phyloP scores from a whole-genome alignment of 2,888 invertebrate species.

The Tetheella fluctuosa region DNA sequence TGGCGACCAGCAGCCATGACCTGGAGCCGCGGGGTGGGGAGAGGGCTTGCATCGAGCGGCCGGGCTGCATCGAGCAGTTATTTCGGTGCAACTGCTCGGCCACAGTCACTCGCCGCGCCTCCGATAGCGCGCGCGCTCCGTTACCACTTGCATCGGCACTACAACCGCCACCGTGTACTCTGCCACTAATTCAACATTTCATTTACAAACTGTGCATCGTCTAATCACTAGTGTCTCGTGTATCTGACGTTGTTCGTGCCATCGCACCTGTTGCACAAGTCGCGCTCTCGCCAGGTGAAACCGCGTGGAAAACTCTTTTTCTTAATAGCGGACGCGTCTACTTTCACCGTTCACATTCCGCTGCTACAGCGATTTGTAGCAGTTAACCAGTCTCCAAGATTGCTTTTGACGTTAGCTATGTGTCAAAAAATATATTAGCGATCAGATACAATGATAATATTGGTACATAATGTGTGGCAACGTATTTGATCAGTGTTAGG shows the following conservation, averaged over 20 bases:
- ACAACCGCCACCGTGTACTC: conserved; percentile 51
- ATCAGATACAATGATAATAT: conserved; percentile 46
- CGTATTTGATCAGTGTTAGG: conserved; percentile 28
- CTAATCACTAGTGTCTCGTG: conserved; percentile 18
- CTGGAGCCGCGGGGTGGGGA: conserved; percentile 54
- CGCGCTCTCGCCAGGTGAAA: conserved; percentile 77
- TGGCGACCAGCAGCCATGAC: conserved; percentile 76
- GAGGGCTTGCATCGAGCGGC: conserved; percentile 75
- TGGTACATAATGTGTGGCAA: conserved; percentile 40
- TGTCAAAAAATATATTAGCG: conserved; percentile 51
- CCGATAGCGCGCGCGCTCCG: conserved; percentile 68
- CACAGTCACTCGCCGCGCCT: conserved; percentile 76
- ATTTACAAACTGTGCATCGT: conserved; percentile 13
- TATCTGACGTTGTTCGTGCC: conserved; percentile 29
- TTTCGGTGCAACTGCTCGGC: conserved; percentile 77
- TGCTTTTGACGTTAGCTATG: conserved; percentile 54
- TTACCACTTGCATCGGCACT: conserved; percentile 50
- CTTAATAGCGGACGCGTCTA: conserved; percentile 76
- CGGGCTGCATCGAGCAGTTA: conserved; percentile 81
- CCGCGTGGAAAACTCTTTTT: conserved; percentile 80
- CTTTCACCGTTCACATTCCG: conserved; percentile 81
- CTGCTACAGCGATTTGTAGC: conserved; percentile 53
- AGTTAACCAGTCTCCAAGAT: conserved; percentile 59
- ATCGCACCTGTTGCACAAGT: conserved; percentile 65
- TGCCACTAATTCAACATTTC: conserved; percentile 22